Conservation (phyloP, 2,888 invertebrate species). For the Gastracanthus pulcherrimus region DNA sequence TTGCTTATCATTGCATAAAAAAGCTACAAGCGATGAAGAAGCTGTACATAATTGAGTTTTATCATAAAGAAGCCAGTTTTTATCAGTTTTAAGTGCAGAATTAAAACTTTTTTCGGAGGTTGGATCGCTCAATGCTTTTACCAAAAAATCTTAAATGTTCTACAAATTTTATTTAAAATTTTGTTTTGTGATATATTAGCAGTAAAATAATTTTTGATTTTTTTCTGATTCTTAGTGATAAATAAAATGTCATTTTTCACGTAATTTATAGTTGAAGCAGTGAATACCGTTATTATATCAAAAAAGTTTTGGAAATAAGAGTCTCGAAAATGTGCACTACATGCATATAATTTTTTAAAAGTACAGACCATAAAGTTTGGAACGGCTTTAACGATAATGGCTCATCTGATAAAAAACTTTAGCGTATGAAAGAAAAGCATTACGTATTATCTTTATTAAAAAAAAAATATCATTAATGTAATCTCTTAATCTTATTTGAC, state of each 20-base stretch:
- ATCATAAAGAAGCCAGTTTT: background rate
- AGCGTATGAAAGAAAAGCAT: conserved; percentile 1
- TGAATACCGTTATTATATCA: conserved; percentile 12
- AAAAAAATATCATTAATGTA: conserved; percentile 13
- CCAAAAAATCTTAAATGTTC: background rate
- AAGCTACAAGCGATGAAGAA: background rate
- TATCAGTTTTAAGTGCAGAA: background rate
- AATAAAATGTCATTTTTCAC: background rate
- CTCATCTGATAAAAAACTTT: conserved; percentile 33
- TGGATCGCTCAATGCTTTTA: no score
- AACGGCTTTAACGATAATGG: conserved; percentile 39
- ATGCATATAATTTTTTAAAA: background rate
- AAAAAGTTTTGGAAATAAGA: background rate
- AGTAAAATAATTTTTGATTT: conserved; percentile 4
- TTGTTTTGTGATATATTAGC: background rate
- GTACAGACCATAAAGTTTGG: conserved; percentile 21
- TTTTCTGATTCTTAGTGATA: background rate
- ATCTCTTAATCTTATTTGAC: background rate
- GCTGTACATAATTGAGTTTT: background rate
- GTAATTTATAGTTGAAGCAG: background rate
- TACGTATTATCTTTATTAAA: conserved; percentile 7
- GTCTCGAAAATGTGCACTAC: conserved; percentile 23
- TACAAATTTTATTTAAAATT: background rate
- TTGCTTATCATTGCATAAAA: background rate
- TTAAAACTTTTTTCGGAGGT: background rate